phyloP scores from a whole-genome alignment of 2,888 invertebrate species.

The Pollenia griseotomentosa region DNA sequence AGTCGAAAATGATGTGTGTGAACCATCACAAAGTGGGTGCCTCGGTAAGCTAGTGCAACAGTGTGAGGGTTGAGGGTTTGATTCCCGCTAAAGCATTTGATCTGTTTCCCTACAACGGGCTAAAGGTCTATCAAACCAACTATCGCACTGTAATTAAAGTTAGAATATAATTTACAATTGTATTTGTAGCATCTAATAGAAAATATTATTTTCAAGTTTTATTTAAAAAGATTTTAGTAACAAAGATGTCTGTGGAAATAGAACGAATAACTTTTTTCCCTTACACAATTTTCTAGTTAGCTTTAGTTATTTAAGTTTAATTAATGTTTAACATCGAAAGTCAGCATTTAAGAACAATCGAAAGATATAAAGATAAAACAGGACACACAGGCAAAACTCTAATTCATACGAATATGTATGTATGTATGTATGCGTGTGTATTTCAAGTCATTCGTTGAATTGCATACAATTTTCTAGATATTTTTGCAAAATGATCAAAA shows the following conservation, averaged over 20 bases:
- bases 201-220: too few relatives aligned
- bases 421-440: background rate
- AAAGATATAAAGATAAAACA: slow-evolving; percentile 21
- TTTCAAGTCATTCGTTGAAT: slow-evolving; percentile 24
- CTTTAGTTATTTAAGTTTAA: slow-evolving; percentile 47
- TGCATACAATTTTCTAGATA: slow-evolving; percentile 34
- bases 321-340: slow-evolving; percentile 62
- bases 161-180: too few relatives aligned
- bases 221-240: background rate
- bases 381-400: background rate
- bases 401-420: background rate
- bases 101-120: too few relatives aligned
- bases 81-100: too few relatives aligned
- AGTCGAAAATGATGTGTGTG: too few relatives aligned
- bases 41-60: too few relatives aligned
- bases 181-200: too few relatives aligned
- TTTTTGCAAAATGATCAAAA: slow-evolving; percentile 34
- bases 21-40: too few relatives aligned
- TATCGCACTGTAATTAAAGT: too few relatives aligned
- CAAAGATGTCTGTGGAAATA: background rate
- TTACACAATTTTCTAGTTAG: slow-evolving; percentile 20
- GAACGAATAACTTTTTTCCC: background rate
- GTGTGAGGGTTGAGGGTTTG: too few relatives aligned
- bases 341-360: slow-evolving; percentile 45
- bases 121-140: too few relatives aligned